Evolutionary conservation across 2,113 vertebrate genomes (phyloP).

Genomic region (Brienomyrus longianalis): DNA sequence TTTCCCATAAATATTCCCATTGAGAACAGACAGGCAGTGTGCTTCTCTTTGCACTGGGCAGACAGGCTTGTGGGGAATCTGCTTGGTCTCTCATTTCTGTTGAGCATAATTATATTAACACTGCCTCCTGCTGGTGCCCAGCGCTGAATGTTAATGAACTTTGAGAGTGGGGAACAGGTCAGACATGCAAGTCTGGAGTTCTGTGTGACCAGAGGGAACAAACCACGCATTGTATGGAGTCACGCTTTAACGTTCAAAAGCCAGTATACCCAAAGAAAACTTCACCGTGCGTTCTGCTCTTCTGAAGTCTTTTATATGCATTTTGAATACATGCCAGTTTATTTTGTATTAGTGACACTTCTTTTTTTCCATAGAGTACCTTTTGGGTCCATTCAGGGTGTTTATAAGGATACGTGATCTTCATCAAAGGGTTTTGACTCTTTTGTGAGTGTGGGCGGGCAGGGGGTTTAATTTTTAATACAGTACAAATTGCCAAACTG

Average conservation of each 20-base stretch:
- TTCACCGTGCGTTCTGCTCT: conserved; percentile 37
- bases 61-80: conserved; percentile 4
- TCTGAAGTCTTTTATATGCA: conserved; percentile 38
- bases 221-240: conserved; percentile 21
- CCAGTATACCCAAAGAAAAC: conserved; percentile 62
- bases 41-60: not conserved
- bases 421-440: not conserved
- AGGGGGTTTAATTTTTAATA: not conserved
- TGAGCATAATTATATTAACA: conserved; percentile 23
- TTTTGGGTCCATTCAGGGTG: conserved; percentile 8
- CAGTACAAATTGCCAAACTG: not conserved
- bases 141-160: conserved; percentile 36
- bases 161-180: conserved; percentile 19
- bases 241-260: conserved; percentile 33
- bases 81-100: conserved; percentile 7
- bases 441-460: not conserved
- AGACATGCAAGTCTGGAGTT: not conserved
- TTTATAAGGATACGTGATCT: conserved; percentile 1
- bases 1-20: not conserved
- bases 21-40: conserved; percentile 16
- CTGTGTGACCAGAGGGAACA: conserved; percentile 24
- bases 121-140: conserved; percentile 32
- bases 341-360: conserved; percentile 16
- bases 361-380: conserved; percentile 23
- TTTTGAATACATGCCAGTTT: conserved; percentile 47